phyloP scores from a whole-genome alignment of 2,888 invertebrate species.

The Rotaria socialis region DNA sequence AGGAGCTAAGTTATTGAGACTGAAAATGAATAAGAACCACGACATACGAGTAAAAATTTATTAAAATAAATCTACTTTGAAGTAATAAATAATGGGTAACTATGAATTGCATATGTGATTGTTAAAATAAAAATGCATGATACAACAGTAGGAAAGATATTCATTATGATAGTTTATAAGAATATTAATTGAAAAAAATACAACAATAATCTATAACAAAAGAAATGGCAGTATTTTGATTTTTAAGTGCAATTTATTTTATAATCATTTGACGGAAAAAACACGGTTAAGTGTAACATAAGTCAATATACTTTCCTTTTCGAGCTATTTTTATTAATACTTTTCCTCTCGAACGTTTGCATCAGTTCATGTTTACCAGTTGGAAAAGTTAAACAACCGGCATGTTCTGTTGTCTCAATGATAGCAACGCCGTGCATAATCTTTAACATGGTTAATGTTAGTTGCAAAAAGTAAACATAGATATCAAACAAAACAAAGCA shows the following conservation, averaged over 20 bases:
- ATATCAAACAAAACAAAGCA: not conserved
- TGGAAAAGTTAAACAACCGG: too few relatives aligned
- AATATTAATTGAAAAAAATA: not conserved
- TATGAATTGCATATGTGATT: not conserved
- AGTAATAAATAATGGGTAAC: not conserved
- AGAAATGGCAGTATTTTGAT: too few relatives aligned
- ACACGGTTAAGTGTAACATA: too few relatives aligned
- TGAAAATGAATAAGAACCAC: not conserved
- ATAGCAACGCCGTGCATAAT: not conserved
- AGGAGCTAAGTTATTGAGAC: not conserved
- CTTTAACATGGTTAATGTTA: not conserved
- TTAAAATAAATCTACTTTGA: not conserved
- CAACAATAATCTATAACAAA: not conserved
- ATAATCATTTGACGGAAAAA: too few relatives aligned
- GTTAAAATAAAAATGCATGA: slow-evolving; percentile 4
- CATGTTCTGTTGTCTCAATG: not conserved
- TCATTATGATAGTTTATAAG: not conserved
- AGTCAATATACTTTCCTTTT: too few relatives aligned
- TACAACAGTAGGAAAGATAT: not conserved
- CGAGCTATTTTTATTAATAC: too few relatives aligned
- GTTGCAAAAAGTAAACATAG: not conserved
- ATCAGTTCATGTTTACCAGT: too few relatives aligned
- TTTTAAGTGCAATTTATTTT: too few relatives aligned
- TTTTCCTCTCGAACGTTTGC: too few relatives aligned
- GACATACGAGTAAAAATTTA: not conserved